Base-by-base conservation (phyloP, 2,113 vertebrate genomes). In the Semnornis frantzii region DNA sequence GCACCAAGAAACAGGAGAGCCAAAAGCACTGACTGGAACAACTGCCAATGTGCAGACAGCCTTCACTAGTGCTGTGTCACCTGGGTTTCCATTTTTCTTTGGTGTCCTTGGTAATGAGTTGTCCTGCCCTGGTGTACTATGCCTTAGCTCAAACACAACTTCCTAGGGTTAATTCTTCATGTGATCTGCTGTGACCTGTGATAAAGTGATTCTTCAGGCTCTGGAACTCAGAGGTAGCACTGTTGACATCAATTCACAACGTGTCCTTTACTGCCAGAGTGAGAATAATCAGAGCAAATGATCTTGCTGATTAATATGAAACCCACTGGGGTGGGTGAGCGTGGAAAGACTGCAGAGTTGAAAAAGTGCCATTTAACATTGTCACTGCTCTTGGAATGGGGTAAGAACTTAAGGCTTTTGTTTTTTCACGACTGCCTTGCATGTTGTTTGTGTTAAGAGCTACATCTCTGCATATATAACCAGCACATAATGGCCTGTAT, bases 401-500 rank as follows among this genome's bases (percentile, higher is more conserved):
- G 12, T 58, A 68, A 75, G 59, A 65, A 25, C 23, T 33, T 52
- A 10, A 37, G 48, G 18, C 31, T 42, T 66, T 55, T 89, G 64
- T 54, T 88, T 74, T 74, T 85, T 63, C 64, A 39, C 69, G 69
- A 81, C 73, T 93, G 85, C 73, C 90, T 94, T 86, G 77, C 89
- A 79, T 55, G 11, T 81, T 71, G 20, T 62, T 72, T 76, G 15
- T 79, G 25, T 73, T 52, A 44, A 10, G 27, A 28, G 24, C 16
- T 75, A 16, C 4, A 16, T 59, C 30, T 52, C 21, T 62, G 34
- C 81, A 33, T 46, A 37, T 57, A 62, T 63, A 95, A 89, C 84
- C 85, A 70, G 93, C 63, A 85, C 28, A 4, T 90, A 91, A 94
- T 78, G 75, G 34, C 84, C 89, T 96, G 90, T 94, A 21, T 96